Percentiles rank a stretch among this genome's conserved stretches.
These are phyloP conservation scores for Gallinago jamesoni DNA, from an alignment of 2,113 vertebrate genomes.

Conservation along the genomic window DNA sequence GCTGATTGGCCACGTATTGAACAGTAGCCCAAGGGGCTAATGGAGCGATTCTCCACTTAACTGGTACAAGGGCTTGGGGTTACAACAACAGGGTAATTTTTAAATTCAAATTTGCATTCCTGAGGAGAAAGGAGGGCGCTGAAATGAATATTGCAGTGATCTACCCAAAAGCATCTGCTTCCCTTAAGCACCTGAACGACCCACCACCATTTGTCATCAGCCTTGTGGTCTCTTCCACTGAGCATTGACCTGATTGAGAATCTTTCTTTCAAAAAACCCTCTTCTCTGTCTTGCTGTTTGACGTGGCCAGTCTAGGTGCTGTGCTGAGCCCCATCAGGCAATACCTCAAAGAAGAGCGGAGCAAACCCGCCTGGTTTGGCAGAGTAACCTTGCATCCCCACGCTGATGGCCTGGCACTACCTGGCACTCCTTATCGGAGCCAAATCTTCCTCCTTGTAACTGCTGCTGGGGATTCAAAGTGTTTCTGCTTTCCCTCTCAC, in stretches of 20 bases:
- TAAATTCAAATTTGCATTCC: not conserved
- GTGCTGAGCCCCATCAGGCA: not conserved
- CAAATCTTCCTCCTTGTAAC: not conserved
- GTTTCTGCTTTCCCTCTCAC: conserved; percentile 70
- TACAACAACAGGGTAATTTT: not conserved
- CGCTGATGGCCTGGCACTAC: accelerated
- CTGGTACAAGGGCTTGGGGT: not conserved
- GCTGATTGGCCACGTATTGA: not conserved
- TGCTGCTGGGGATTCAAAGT: not conserved
- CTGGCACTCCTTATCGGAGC: not conserved
- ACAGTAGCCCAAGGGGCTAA: not conserved
- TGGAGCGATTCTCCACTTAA: not conserved
- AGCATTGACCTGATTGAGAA: not conserved
- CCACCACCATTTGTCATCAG: not conserved
- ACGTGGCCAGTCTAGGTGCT: not conserved
- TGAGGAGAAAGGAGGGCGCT: not conserved
- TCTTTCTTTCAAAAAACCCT: not conserved
- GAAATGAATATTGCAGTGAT: not conserved
- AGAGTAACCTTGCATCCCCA: not conserved
- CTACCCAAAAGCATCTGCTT: not conserved
- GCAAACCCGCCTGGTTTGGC: not conserved
- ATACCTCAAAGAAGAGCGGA: not conserved
- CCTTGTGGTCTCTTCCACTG: not conserved
- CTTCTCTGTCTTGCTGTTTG: not conserved
- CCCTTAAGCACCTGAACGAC: not conserved